Conservation (phyloP, 2,888 invertebrate species). For the Cheilosia pagana region DNA sequence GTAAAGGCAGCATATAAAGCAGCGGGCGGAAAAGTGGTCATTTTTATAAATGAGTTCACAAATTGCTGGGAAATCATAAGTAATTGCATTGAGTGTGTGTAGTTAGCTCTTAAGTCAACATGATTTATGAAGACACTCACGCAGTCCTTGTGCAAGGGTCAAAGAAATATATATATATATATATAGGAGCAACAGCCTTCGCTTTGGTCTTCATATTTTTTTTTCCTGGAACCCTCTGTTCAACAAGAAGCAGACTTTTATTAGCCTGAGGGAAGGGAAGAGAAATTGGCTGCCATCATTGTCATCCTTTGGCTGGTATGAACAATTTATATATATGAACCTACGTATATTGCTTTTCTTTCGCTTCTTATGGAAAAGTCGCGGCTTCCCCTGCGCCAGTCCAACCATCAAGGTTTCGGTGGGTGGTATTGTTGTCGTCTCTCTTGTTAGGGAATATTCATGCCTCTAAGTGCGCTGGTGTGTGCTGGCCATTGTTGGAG, state of each 20-base stretch:
- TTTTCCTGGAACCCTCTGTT: conserved; percentile 19
- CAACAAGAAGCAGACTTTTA: conserved; percentile 54
- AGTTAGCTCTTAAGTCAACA: conserved; percentile 75
- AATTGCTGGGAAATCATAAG: conserved; percentile 76
- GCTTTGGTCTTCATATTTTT: conserved; percentile 23
- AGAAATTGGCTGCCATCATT: conserved; percentile 70
- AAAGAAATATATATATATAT: conserved; percentile 49
- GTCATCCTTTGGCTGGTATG: conserved; percentile 56
- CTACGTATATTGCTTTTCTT: conserved; percentile 25
- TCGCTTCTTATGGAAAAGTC: conserved; percentile 16
- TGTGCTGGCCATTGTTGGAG: neutral
- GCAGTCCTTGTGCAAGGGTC: conserved; percentile 73
- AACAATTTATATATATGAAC: conserved; percentile 3
- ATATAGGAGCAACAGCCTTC: conserved; percentile 70
- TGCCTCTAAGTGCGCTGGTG: conserved; percentile 7
- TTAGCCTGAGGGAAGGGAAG: conserved; percentile 54
- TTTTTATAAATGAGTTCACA: conserved; percentile 76
- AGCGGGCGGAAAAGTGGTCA: conserved; percentile 70
- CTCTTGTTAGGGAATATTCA: neutral
- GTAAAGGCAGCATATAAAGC: conserved; percentile 44
- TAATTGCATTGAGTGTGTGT: conserved; percentile 76
- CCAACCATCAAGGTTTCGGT: neutral
- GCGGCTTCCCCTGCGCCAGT: neutral
- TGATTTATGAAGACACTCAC: conserved; percentile 75
- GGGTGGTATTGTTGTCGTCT: neutral